Base-by-base conservation (phyloP, 2,113 vertebrate species). In the Odontophorus gujanensis region DNA sequence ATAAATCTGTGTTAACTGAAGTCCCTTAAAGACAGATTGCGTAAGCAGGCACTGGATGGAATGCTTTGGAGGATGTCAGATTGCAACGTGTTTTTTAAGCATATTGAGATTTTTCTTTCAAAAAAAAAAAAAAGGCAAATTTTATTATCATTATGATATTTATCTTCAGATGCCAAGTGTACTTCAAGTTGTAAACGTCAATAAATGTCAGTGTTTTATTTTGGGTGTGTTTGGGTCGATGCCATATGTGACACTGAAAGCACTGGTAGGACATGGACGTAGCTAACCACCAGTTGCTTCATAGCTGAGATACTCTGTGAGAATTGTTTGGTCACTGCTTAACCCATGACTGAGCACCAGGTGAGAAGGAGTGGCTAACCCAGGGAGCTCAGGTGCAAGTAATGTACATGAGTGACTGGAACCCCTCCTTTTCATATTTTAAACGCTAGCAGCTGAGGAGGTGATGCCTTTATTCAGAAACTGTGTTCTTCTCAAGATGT, bases 231-330 rank as follows among this genome's bases (percentile, higher is more conserved):
- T 17, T 66, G 65, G 25, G 8, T 6, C 57, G 36, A 21, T 3
- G 6, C 32, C 21, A 2, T 13, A 1, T 28, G 73, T 3, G 1
- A 10, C 28, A 22, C 25, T 43, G 36, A 2, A 28, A 74, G 20
- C 19, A 10, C 45, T 48, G 3, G 28, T 11, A 16, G 20, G 78
- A 13, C 20, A 20, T 3, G 3, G 50, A 4, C 38, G 68, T 62
- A 40, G 34, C 40, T 8, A 43, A 72, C 26, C 25, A 30, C 40
- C 7, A 36, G 67, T 26, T 28, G 32, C 17, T 51, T 78, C 55
- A 69, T 10, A 7, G 65, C 1, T 40, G 66, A 74, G 34, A n/a
- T 19, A 50, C 12, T 50, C 48, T 50, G 13, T 50, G 48, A 50
- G 6, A 25, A 24, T 50, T 50, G 48, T 24, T 50, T 25, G 50